Base-by-base conservation (phyloP, 2,113 vertebrate species). In the Corythoichthys haematopterus region DNA sequence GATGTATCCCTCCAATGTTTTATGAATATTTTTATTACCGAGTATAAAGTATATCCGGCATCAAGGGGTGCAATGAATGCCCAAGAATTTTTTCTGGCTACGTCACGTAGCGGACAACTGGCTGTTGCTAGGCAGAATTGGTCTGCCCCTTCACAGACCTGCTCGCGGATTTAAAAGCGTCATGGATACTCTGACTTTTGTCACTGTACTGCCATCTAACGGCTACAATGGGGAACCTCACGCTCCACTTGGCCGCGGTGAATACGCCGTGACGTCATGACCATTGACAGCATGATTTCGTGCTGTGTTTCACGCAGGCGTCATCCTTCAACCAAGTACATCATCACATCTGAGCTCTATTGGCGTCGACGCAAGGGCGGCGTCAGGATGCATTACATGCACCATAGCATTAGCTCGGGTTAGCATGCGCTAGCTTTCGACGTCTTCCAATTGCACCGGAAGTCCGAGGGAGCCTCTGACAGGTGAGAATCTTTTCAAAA, bases 301-400 rank as follows among this genome's bases (percentile, higher is more conserved):
- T 47, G 60, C 43, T 62, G 60, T 46, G 43, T 62, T 46, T 46
- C 33, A 16, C 20, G 20, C 40, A 46, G 40, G 46, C 60, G 60
- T 1, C n/a, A 45, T 12, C 60, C 43, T 45, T 13, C 3, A 13
- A 20, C 43, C 45, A 20, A 28, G 46, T 46, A 14, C 43, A 46
- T 62, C 59, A 28, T 62, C 60, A 62, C 12, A 14, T 46, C 13
- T 6, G 37, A 20, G 43, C 60, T 47, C 60, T 62, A 62, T 46
- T 62, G 40, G 46, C 3, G 60, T 62, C 9, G 10, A 61, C 16
- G 38, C 59, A 61, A 57, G 59, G 43, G 11, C 20, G 20, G 43
- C 60, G 60, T 62, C 60, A 62, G 20, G 5, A 62, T 28, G 60
- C 43, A 14, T 33, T 14, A 33, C 6, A 6, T 62, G 40, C 20